A percentile compares a stretch with the other conserved stretches of the same genome.
These are phyloP conservation scores for Bombus terrestris DNA, from an alignment of 1,140 invertebrate species.

Conservation along the genomic window DNA sequence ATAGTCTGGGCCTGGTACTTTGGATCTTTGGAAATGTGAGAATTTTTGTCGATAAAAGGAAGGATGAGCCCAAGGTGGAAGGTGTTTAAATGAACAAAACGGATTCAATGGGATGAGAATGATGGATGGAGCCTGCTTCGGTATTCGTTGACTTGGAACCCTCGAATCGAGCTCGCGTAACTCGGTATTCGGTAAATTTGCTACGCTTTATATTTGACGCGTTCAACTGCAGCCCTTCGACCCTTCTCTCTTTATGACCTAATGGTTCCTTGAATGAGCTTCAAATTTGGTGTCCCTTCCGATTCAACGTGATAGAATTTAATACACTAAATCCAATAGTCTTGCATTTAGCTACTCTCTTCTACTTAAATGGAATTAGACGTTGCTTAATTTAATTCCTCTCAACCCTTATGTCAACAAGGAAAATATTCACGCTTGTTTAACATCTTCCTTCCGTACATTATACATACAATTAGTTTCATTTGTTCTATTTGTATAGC, in stretches of 20 bases:
- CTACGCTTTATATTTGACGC: neutral
- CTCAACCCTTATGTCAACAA: neutral
- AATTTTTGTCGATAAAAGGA: neutral
- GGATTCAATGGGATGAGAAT: neutral
- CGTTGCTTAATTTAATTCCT: neutral
- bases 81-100: neutral
- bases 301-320: neutral
- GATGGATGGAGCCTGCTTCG: neutral
- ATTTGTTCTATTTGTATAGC: too few relatives aligned
- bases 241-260: neutral
- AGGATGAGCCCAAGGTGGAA: neutral
- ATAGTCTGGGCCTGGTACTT: too few relatives aligned
- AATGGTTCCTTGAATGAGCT: conserved; percentile 2
- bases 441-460: too few relatives aligned
- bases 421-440: neutral
- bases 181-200: neutral
- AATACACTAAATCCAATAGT: neutral
- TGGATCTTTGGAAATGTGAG: neutral
- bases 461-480: too few relatives aligned
- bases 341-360: neutral
- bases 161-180: neutral
- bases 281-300: neutral
- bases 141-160: neutral
- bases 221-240: neutral
- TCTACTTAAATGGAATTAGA: neutral